Evolutionary conservation across 2,797 vertebrate species (phyloP), one percentile per base, ranked within the genome.

Genomic region (Synaphobranchus kaupii): DNA sequence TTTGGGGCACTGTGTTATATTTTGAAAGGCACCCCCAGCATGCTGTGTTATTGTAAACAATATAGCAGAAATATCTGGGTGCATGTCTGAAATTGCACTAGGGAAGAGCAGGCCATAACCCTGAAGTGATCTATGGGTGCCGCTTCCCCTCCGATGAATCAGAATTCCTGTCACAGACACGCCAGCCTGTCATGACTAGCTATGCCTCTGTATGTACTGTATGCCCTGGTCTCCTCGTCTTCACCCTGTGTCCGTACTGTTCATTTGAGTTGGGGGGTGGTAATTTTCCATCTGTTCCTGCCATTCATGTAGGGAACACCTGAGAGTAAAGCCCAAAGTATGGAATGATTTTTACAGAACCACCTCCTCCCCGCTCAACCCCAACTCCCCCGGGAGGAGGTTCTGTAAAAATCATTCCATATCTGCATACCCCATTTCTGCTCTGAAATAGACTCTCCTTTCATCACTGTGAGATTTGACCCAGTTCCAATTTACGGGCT

Each of bases 271-370:
- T 76, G 5, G 1, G 34, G 4, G 13, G 31, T 6, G 52, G 73
- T 52, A 39, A 81, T 68, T 44, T 78, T 89, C 92, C 93, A 94
- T 92, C 93, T 95, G 94, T 94, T 93, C 86, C 90, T 90, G 90
- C 93, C 94, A 92, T 83, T 94, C 93, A 91, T 50, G 44, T 60
- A 50, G 81, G 20, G 31, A 60, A 81, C 73, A 58, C 85, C 13
- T 47, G 15, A 25, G 34, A 34, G 22, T 4, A 25, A 66, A 3
- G 4, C 2, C 83, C n/a, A n/a, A n/a, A n/a, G n/a, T n/a, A n/a
- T n/a, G n/a, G n/a, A n/a, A n/a, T n/a, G n/a, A n/a, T n/a, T n/a
- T n/a, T n/a, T n/a, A n/a, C n/a, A n/a, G n/a, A n/a, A n/a, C n/a
- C n/a, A n/a, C n/a, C 50, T 28, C 1, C 28, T 63, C 31, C 56